phyloP scores from a whole-genome alignment of 2,113 vertebrate genomes.

The Motacilla alba region DNA sequence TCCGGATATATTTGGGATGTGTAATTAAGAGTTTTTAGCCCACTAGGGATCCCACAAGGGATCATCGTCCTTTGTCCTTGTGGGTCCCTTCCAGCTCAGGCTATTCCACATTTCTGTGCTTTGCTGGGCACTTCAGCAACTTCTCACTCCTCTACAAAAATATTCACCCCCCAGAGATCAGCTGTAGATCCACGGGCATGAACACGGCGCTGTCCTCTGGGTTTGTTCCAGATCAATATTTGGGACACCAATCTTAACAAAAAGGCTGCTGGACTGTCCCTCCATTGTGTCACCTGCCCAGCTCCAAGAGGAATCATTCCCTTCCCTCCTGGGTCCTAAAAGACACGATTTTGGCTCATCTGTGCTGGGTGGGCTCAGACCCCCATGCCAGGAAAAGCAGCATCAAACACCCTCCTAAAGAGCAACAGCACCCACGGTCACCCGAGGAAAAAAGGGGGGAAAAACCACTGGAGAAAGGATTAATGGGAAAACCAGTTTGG shows the following conservation, averaged over 20 bases:
- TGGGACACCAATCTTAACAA: background rate
- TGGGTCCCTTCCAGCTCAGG: background rate
- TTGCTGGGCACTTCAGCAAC: background rate
- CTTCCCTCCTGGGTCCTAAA: background rate
- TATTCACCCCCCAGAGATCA: rapidly evolving
- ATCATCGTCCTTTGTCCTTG: rapidly evolving
- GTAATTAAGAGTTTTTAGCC: background rate
- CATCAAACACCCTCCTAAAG: background rate
- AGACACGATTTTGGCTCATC: background rate
- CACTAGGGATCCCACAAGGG: too few relatives aligned
- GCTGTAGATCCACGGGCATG: background rate
- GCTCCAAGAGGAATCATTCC: background rate
- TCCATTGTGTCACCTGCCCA: background rate
- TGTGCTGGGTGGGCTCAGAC: background rate
- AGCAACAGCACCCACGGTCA: rapidly evolving
- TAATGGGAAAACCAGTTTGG: constrained; percentile 29
- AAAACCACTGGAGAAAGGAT: background rate
- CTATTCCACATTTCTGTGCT: background rate
- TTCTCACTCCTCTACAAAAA: background rate
- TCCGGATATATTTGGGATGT: rapidly evolving
- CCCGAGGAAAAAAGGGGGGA: background rate
- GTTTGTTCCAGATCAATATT: background rate
- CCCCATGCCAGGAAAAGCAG: rapidly evolving
- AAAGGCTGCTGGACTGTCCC: background rate
- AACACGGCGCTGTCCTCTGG: rapidly evolving